Evolutionary conservation across 2,888 invertebrate species (phyloP).

Genomic region (Ctenicera cuprea): DNA sequence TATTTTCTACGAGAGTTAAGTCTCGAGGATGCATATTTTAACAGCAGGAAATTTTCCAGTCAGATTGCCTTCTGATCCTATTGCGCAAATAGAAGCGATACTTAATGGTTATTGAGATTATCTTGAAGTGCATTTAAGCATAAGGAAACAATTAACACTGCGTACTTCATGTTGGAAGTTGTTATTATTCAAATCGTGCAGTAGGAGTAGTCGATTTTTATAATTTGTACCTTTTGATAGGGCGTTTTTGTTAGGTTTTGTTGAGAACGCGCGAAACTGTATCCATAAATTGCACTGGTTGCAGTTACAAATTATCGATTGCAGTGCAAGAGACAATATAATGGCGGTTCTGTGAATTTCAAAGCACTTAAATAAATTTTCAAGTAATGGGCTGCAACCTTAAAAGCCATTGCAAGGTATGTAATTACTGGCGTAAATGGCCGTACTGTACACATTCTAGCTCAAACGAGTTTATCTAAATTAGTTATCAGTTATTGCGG

Average conservation of each 20-base stretch:
- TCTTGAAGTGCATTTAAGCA: slow-evolving; percentile 11
- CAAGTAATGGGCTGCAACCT: slow-evolving; percentile 31
- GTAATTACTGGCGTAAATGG: slow-evolving; percentile 27
- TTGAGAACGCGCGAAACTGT: not conserved
- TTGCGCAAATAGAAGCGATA: slow-evolving; percentile 27
- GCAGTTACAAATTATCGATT: slow-evolving; percentile 10
- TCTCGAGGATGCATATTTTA: slow-evolving; percentile 27
- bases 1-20: not conserved
- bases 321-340: slow-evolving; percentile 23
- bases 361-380: slow-evolving; percentile 28
- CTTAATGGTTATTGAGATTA: slow-evolving; percentile 21
- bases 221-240: not conserved
- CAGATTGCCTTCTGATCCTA: not conserved
- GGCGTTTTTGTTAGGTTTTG: not conserved
- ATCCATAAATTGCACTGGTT: slow-evolving; percentile 6
- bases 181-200: not conserved
- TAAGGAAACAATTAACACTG: slow-evolving; percentile 30
- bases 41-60: slow-evolving; percentile 9
- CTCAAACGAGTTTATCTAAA: slow-evolving; percentile 30
- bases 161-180: not conserved
- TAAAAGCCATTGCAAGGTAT: slow-evolving; percentile 26
- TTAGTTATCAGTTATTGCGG: slow-evolving; percentile 29
- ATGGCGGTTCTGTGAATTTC: slow-evolving; percentile 26
- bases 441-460: slow-evolving; percentile 20
- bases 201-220: not conserved